Percentiles rank a stretch among this genome's conserved stretches.
Evolutionary conservation across 2,888 invertebrate genomes (phyloP).

Genomic region (Unio pictorum): DNA sequence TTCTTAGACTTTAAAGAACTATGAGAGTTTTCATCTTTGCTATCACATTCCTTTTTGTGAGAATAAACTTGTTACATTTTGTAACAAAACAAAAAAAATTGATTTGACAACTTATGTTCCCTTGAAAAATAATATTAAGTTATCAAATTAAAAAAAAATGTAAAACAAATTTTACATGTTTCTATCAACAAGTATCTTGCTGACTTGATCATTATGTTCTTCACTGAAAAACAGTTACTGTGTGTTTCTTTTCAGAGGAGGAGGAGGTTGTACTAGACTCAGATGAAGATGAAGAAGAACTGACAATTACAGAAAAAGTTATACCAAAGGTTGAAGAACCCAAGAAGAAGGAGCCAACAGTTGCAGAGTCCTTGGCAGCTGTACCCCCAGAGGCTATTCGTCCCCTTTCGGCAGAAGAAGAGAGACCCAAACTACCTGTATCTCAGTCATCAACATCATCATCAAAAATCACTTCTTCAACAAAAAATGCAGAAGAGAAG

Average conservation of each 20-base stretch:
- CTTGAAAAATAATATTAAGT: too few species aligned
- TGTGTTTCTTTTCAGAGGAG: constrained; percentile 22
- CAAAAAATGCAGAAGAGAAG: constrained; percentile 25
- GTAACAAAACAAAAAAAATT: too few species aligned
- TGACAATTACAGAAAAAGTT: constrained; percentile 21
- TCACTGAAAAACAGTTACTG: not conserved
- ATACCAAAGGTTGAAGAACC: constrained; percentile 16
- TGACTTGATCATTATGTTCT: not conserved
- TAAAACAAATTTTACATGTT: too few species aligned
- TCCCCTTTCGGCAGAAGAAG: constrained; percentile 34
- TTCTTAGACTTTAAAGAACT: too few species aligned
- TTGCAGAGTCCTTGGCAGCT: constrained; percentile 15
- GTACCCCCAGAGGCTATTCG: constrained; percentile 13
- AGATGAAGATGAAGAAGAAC: constrained; percentile 42
- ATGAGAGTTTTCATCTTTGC: too few species aligned
- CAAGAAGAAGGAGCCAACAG: constrained; percentile 14
- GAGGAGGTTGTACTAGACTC: constrained; percentile 61
- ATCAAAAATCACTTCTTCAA: constrained; percentile 25
- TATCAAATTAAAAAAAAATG: too few species aligned
- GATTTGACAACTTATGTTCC: too few species aligned
- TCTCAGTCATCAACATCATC: constrained; percentile 45
- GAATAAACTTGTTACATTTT: too few species aligned
- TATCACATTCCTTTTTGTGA: too few species aligned
- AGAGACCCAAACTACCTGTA: constrained; percentile 47
- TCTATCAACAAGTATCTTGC: too few species aligned